Evolutionary conservation across 2,888 invertebrate genomes (phyloP).

Genomic region (Lasioglossum marginatum): DNA sequence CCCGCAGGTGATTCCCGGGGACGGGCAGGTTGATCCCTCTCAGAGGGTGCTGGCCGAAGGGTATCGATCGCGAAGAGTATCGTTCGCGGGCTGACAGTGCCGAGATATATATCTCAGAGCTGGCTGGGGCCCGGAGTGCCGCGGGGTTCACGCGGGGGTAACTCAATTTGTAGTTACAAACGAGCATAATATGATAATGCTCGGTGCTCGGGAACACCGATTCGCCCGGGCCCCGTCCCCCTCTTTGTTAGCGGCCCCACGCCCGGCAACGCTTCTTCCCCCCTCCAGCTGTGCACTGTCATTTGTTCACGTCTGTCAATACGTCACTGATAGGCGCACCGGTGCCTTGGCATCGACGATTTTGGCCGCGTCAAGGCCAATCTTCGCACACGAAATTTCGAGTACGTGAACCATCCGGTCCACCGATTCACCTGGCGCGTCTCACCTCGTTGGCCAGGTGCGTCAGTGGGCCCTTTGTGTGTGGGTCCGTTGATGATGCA

Average conservation of each 20-base stretch:
- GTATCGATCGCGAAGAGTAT: conserved; percentile 74
- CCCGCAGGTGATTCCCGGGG: conserved; percentile 62
- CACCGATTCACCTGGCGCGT: conserved; percentile 4
- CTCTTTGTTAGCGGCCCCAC: conserved; percentile 70
- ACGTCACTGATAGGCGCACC: conserved; percentile 74
- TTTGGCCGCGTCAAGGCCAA: conserved; percentile 47
- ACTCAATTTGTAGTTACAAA: conserved; percentile 84
- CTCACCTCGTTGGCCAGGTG: conserved; percentile 1
- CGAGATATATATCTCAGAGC: conserved; percentile 73
- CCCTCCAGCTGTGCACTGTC: conserved; percentile 78
- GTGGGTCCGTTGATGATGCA: conserved; percentile 6
- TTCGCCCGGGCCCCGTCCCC: conserved; percentile 49
- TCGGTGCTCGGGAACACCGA: conserved; percentile 52
- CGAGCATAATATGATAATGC: conserved; percentile 84
- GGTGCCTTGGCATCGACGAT: conserved; percentile 42
- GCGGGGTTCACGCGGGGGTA: conserved; percentile 79
- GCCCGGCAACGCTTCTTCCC: conserved; percentile 66
- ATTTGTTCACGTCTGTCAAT: conserved; percentile 83
- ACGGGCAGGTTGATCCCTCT: conserved; percentile 58
- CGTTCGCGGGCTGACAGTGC: conserved; percentile 75
- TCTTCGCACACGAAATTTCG: conserved; percentile 51
- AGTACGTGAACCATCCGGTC: conserved; percentile 17
- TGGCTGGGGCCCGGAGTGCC: conserved; percentile 44
- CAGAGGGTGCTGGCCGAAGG: conserved; percentile 64
- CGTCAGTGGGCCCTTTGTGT: too few species aligned